Conservation (phyloP, 2,888 invertebrate genomes). For the Phytoseiulus persimilis region DNA sequence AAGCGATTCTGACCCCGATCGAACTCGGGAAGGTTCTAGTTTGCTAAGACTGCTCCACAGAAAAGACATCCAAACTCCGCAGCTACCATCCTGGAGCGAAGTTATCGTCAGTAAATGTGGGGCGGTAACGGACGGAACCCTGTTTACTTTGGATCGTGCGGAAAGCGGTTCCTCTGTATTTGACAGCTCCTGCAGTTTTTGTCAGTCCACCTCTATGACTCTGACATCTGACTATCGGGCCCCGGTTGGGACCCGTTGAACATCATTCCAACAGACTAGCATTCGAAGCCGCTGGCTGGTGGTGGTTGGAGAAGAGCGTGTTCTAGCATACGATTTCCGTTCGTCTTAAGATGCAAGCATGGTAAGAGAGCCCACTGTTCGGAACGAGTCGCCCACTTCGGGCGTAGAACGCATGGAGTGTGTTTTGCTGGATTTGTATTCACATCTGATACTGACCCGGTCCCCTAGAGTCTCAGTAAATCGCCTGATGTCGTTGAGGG, state of each 20-base stretch:
- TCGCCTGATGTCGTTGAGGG: constrained; percentile 41
- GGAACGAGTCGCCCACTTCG: background rate
- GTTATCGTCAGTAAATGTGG: background rate
- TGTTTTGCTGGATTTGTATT: background rate
- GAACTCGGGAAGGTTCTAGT: no score
- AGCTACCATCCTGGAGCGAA: no score
- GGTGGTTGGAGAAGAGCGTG: background rate
- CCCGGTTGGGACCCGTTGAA: background rate
- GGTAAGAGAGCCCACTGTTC: background rate
- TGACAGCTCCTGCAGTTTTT: background rate
- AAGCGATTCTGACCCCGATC: no score
- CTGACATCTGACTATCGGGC: background rate
- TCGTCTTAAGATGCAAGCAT: background rate
- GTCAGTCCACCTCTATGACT: background rate
- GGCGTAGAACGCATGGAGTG: background rate
- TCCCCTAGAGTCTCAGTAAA: background rate
- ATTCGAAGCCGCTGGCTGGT: background rate
- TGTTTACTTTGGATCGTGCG: background rate
- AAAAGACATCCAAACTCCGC: no score
- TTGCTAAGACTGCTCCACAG: no score
- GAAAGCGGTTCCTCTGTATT: background rate
- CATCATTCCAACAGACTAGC: background rate
- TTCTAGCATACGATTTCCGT: background rate
- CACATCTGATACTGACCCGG: background rate
- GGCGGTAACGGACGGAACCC: background rate